Conservation (phyloP, 2,888 invertebrate genomes). For the Caenorhabditis afra region DNA sequence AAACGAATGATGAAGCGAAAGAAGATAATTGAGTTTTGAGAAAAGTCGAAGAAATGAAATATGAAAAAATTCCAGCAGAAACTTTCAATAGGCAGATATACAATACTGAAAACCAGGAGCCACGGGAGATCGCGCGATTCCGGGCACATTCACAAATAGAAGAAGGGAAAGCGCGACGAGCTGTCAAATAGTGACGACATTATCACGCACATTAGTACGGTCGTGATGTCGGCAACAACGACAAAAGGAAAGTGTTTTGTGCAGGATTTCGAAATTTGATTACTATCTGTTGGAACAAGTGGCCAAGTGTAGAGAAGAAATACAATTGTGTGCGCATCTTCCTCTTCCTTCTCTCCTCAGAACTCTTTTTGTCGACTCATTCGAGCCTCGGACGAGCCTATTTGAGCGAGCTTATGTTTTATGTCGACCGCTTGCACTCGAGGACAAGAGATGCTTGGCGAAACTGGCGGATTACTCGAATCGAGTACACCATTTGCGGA, state of each 20-base stretch:
- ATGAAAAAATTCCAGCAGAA: slow-evolving; percentile 1
- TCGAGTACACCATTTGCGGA: slow-evolving; percentile 47
- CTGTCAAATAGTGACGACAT: slow-evolving; percentile 56
- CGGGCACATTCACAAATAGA: slow-evolving; percentile 24
- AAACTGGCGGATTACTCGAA: slow-evolving; percentile 49
- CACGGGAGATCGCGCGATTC: not conserved
- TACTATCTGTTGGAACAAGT: slow-evolving; percentile 1
- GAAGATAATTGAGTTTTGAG: not conserved
- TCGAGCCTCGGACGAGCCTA: slow-evolving; percentile 12
- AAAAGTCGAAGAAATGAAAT: not conserved
- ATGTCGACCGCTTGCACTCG: slow-evolving; percentile 22
- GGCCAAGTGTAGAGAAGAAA: slow-evolving; percentile 11
- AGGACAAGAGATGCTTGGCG: slow-evolving; percentile 19
- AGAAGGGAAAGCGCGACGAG: slow-evolving; percentile 20
- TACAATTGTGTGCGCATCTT: slow-evolving; percentile 2
- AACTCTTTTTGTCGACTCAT: not conserved
- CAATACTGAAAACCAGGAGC: not conserved
- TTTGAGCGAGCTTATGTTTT: slow-evolving; percentile 33
- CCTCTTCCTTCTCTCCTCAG: too few relatives aligned
- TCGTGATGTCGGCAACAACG: slow-evolving; percentile 26
- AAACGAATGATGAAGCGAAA: not conserved
- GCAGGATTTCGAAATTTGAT: slow-evolving; percentile 20
- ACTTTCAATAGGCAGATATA: not conserved
- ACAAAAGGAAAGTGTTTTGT: not conserved
- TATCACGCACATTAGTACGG: slow-evolving; percentile 54